These are phyloP conservation scores for Grammomys dolichurus DNA, from an alignment of 2,113 vertebrate genomes.

Conservation along the genomic window DNA sequence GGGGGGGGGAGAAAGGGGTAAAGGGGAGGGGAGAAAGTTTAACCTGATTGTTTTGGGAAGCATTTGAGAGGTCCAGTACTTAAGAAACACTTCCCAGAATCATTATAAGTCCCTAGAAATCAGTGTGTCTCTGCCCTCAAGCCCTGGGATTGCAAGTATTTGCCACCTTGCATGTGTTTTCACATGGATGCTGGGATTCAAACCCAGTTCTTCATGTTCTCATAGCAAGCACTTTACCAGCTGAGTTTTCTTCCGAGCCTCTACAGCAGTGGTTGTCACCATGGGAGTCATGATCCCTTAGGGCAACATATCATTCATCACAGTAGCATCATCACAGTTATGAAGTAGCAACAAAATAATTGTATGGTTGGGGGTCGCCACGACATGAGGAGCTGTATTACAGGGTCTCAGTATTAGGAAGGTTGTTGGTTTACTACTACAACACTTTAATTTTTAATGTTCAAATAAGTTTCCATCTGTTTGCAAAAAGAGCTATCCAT, in stretches of 20 bases:
- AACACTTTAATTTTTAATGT: not conserved
- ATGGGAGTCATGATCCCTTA: not conserved
- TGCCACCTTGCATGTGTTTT: not conserved
- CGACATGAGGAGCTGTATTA: not conserved
- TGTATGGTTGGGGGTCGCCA: not conserved
- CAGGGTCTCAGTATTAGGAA: not conserved
- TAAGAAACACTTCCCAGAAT: constrained; percentile 15
- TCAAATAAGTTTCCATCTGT: not conserved
- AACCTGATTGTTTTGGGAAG: constrained; percentile 32
- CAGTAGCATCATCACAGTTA: no score
- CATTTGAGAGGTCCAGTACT: not conserved
- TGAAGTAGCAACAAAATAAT: not conserved
- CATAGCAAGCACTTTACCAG: not conserved
- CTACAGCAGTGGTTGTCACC: no score
- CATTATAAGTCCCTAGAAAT: not conserved
- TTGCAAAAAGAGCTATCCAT: not conserved
- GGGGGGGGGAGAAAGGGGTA: rapidly evolving
- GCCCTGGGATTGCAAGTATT: not conserved
- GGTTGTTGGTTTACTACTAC: not conserved
- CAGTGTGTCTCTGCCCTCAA: not conserved
- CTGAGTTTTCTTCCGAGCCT: not conserved
- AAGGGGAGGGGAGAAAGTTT: not conserved
- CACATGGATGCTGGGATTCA: not conserved
- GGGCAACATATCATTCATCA: no score
- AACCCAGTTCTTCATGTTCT: not conserved